Base-by-base conservation (phyloP, 2,797 vertebrate species). In the Hyperoplus lanceolatus region DNA sequence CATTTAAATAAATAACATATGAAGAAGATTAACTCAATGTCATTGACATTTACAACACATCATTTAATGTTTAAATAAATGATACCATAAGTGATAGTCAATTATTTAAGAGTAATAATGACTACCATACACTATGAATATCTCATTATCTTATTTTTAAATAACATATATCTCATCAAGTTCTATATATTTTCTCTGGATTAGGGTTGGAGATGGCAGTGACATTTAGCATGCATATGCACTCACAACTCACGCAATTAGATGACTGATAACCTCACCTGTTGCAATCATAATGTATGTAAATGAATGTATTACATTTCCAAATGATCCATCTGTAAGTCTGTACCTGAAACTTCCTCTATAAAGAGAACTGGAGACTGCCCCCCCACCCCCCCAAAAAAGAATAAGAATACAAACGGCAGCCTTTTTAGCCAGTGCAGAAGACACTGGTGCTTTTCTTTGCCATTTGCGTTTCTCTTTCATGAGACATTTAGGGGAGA, bases 1-100 rank as follows among this genome's bases (percentile, higher is more conserved):
- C 12, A 65, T 56, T 66, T 54, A 51, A 36, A 78, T 79, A 9
- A 64, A 60, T 64, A 50, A 46, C 29, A 29, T 36, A 14, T 51
- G n/a, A 61, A 53, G 50, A 68, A 41, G 50, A 72, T 67, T 55
- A 56, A 55, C 39, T 72, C 46, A 63, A 67, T 55, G 36, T 54
- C 79, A 60, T 4, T 81, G 67, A 81, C 66, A 72, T 78, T 81
- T 66, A 57, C 18, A 49, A 57, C 14, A 61, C 57, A 66, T 57
- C 50, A 62, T 62, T 80, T 64, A 53, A 49, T 5, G 16, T 49
- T 54, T 12, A 60, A 68, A 71, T 14, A 68, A 72, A 56, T 49
- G 4, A n/a, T 65, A 8, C 21, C 6, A 49, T 36, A 16, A 51
- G 12, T 56, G 55, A 41, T 13, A 49, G 53, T 18, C 14, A 46